phyloP scores from a whole-genome alignment of 2,797 vertebrate species.

The Sebastes nivosus region DNA sequence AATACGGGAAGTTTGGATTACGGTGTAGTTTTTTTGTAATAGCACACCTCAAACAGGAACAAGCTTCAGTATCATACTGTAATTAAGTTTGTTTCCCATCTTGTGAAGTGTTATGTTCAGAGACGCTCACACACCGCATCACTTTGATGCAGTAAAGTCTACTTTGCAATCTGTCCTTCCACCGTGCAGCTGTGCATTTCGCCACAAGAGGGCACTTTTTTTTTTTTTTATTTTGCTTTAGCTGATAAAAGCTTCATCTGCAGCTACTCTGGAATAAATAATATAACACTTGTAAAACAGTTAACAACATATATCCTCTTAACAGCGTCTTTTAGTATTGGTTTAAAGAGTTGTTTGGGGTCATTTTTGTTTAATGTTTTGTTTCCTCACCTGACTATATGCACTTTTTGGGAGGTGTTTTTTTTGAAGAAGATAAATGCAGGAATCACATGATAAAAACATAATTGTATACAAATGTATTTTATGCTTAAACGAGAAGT shows the following conservation, averaged over 20 bases:
- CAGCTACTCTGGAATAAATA: background rate
- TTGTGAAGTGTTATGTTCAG: background rate
- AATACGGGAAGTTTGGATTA: background rate
- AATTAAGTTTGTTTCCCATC: background rate
- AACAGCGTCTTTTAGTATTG: background rate
- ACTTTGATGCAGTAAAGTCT: background rate
- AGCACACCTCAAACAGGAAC: background rate
- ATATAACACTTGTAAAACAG: background rate
- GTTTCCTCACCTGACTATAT: background rate
- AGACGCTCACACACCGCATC: fast-evolving
- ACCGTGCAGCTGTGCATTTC: background rate
- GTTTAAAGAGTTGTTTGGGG: background rate
- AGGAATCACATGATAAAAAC: background rate
- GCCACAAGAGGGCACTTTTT: background rate
- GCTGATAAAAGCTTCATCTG: background rate
- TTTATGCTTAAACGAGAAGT: background rate
- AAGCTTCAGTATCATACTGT: background rate
- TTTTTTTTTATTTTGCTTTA: background rate
- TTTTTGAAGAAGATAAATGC: no score
- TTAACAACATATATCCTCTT: background rate
- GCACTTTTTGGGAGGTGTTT: no score
- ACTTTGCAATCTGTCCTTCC: background rate
- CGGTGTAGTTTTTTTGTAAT: background rate
- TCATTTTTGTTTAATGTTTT: background rate
- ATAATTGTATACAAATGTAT: background rate